Evolutionary conservation across 2,797 vertebrate genomes (phyloP).

Genomic region (Semaprochilodus insignis): DNA sequence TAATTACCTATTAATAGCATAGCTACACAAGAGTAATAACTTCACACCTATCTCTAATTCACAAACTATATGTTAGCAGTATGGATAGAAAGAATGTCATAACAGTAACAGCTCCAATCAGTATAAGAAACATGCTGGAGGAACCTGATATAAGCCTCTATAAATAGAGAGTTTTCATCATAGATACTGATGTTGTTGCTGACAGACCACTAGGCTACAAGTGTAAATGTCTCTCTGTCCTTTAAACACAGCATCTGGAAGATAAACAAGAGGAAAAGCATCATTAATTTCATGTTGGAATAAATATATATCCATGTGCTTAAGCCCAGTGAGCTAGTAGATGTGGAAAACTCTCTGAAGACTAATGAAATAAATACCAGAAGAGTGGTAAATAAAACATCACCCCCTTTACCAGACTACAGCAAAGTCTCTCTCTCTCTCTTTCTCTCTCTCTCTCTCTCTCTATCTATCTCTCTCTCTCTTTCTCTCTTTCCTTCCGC

Average conservation of each 20-base stretch:
- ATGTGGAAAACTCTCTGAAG: conserved; percentile 18
- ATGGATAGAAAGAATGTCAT: not conserved
- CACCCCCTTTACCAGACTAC: conserved; percentile 41
- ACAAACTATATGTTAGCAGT: no score
- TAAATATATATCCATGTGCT: conserved; percentile 8
- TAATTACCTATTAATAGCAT: no score
- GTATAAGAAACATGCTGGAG: not conserved
- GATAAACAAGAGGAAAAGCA: conserved; percentile 12
- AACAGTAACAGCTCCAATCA: not conserved
- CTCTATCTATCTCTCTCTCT: conserved; percentile 29
- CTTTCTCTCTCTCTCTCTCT: conserved; percentile 23
- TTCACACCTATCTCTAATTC: not conserved
- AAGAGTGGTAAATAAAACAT: conserved; percentile 31
- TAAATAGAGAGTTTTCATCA: not conserved
- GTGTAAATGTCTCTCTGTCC: not conserved
- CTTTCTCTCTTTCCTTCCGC: conserved; percentile 29
- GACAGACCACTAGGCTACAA: not conserved
- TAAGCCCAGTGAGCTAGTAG: conserved; percentile 8
- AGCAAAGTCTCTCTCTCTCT: conserved; percentile 50
- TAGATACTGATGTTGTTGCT: not conserved
- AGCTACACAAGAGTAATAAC: no score
- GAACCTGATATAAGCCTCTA: not conserved
- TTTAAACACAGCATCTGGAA: conserved; percentile 16
- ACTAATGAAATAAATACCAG: conserved; percentile 38
- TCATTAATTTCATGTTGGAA: conserved; percentile 28